Percentiles rank a stretch among this genome's conserved stretches.
Evolutionary conservation across 2,113 vertebrate species (phyloP).

Genomic region (Oreochromis niloticus): DNA sequence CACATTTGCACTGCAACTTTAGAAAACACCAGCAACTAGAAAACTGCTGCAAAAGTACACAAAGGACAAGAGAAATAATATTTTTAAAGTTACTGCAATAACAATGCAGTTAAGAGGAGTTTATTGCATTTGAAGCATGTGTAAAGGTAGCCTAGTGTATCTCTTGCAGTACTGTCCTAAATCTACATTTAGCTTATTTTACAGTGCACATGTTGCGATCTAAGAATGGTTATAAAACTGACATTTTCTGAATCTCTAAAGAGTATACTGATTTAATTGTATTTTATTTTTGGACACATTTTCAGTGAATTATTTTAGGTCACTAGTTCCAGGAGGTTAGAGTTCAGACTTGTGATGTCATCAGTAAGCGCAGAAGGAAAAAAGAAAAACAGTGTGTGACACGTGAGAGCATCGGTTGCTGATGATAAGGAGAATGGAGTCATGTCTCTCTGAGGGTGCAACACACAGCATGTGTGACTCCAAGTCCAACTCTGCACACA

Average conservation of each 20-base stretch:
- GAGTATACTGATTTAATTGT: background rate
- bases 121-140: background rate
- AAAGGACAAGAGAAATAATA: background rate
- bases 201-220: rapidly evolving
- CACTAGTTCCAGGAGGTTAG: rapidly evolving
- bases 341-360: background rate
- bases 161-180: background rate
- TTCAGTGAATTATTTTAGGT: rapidly evolving
- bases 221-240: rapidly evolving
- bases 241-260: background rate
- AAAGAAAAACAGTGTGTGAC: background rate
- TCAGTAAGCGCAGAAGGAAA: background rate
- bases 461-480: background rate
- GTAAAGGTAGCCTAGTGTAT: rapidly evolving
- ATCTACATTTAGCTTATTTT: background rate
- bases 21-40: background rate
- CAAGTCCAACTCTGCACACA: background rate
- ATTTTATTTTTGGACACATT: rapidly evolving
- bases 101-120: background rate
- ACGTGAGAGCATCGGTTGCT: background rate
- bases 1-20: background rate
- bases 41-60: background rate
- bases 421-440: background rate
- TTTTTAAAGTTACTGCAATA: background rate
- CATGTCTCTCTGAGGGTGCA: background rate